Base-by-base conservation (phyloP, 2,888 invertebrate genomes). In the Eupithecia abbreviata region DNA sequence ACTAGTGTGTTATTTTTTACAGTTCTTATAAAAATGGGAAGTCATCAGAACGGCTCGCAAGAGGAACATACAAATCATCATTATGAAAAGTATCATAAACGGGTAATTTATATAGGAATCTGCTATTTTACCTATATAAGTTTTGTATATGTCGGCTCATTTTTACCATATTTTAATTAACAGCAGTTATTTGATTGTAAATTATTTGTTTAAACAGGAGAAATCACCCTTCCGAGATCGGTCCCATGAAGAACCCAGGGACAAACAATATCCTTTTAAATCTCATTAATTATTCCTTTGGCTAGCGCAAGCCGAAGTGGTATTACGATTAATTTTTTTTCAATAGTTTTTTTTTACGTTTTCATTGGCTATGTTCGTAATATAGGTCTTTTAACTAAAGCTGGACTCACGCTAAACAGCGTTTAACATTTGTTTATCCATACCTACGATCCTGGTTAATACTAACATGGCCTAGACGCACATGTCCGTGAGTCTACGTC, bases 231-330 rank as follows among this genome's bases (percentile, higher is more conserved):
- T 97, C 87, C 94, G 97, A 83, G 97, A 97, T 88, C 96, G 97
- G 83, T 97, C 97, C 68, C 97, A 98, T 84, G 98, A 98, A 83
- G 97, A 97, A 89, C 94, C 96, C 81, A 94, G 97, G 89, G 98
- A 98, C 83, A 98, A 98, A 96, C 97, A 97, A 96, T 98, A 98
- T 97, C 97, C 97, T 96, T 97, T 97, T 95, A 77, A 89, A 86
- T 75, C 9, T 4, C 10, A 30, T 12, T 30, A 62, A 30, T 4
- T 62, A 62, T 30, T 30, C 18, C 3, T 9, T 18, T 9, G 15
- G 12, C 7, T 55, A n/a, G 55, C 9, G 9, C 55, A 58, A 58
- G 9, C 55, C 55, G 55, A 0, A 51, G 51, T 49, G 51, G 15
- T 3, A 10, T 4, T 15, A 15, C 15, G 0, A 51, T 15, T 1